Evolutionary conservation across 2,113 vertebrate species (phyloP), one percentile per base, ranked within the genome.

Genomic region (Stigmatopora argus): DNA sequence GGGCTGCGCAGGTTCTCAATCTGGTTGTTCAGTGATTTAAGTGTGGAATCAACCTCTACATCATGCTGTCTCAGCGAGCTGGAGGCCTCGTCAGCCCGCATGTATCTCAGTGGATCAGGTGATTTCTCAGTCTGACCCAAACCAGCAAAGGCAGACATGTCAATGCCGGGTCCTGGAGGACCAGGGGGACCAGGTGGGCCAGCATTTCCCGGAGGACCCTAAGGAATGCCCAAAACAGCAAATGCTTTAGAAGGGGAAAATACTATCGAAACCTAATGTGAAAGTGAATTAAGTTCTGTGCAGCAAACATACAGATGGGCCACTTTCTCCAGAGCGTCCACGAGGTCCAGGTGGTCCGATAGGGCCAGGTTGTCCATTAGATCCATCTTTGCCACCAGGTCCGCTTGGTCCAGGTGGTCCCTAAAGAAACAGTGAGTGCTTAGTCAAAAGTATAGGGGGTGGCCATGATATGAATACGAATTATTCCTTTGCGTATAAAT

Each of bases 101-200:
- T 97, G 92, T 98, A 99, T 62, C 97, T 93, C 79, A 97, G 73
- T 31, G 97, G 96, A 77, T 98, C 96, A 0, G 96, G 91, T 19
- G 93, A 94, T 83, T 99, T 99, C 89, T 99, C 97, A 0, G 89
- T 69, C 78, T 91, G 93, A 34, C 93, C 91, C 58, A 98, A 78
- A 38, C 96, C 95, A 3, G 97, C 96, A 0, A 98, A 97, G 8
- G 96, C 96, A 0, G 96, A 98, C 94, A 99, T 95, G 88, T 99
- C 97, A 1, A 99, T 98, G 56, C 97, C 97, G 0, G 96, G 94
- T 65, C 97, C 97, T 0, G 97, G 96, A 38, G 97, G 95, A 0
- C 97, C 97, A 0, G 97, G 97, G 73, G 94, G 96, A 6, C 97
- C 97, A 2, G 97, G 96, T 3, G 94, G 96, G 14, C 96, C 97